phyloP scores from a whole-genome alignment of 2,113 vertebrate genomes.

The Campylomormyrus numenius region DNA sequence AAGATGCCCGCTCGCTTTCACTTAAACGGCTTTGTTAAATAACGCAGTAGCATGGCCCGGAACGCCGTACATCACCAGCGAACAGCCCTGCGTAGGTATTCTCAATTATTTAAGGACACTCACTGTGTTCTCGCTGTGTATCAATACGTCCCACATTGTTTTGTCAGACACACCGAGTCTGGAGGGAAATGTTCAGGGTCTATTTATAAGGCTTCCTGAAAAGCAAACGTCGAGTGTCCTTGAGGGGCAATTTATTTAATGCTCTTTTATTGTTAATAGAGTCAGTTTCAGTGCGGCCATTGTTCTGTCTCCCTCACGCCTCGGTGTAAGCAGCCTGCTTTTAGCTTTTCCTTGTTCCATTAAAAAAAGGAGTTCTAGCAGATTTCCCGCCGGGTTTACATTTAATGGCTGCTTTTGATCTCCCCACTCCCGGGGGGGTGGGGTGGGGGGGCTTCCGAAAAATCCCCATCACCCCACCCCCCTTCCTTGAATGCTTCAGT shows the following conservation, averaged over 20 bases:
- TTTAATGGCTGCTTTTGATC: constrained; percentile 75
- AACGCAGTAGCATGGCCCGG: background rate
- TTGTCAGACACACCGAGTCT: background rate
- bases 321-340: constrained; percentile 55
- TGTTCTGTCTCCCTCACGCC: constrained; percentile 62
- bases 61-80: background rate
- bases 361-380: constrained; percentile 71
- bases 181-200: background rate
- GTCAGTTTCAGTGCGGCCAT: constrained; percentile 72
- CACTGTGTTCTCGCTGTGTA: background rate
- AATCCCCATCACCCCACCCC: constrained; percentile 54
- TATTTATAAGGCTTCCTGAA: constrained; percentile 6
- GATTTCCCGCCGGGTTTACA: constrained; percentile 75
- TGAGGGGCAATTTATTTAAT: constrained; percentile 51
- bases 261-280: constrained; percentile 64
- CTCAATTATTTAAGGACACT: background rate
- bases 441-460: constrained; percentile 58
- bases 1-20: background rate
- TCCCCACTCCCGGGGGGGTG: constrained; percentile 59
- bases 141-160: background rate
- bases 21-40: background rate
- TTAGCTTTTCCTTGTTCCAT: constrained; percentile 59
- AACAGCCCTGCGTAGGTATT: background rate
- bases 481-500: constrained; percentile 63
- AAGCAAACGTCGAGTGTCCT: constrained; percentile 54